Conservation (phyloP, 2,888 invertebrate genomes). For the Pammene fasciana region DNA sequence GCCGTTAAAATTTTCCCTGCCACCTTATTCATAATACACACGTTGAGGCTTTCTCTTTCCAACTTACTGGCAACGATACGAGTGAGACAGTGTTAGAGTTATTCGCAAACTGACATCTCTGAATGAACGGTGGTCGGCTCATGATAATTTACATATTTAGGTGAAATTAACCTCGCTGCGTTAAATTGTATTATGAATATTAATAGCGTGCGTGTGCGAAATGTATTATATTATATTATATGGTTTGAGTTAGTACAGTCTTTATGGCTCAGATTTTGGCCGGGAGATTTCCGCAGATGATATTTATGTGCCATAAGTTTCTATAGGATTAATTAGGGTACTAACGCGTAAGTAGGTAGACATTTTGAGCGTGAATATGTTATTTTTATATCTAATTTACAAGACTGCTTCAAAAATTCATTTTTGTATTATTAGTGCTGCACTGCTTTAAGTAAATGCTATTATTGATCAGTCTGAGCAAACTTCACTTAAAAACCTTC, state of each 20-base stretch:
- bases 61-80: conserved; percentile 44
- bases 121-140: conserved; percentile 83
- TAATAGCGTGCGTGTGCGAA: conserved; percentile 73
- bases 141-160: conserved; percentile 85
- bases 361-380: neutral
- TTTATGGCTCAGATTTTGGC: conserved; percentile 72
- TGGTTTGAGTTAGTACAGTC: conserved; percentile 61
- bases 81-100: conserved; percentile 62
- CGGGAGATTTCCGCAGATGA: conserved; percentile 48
- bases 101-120: conserved; percentile 79
- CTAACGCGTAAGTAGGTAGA: neutral
- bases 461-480: too few species aligned
- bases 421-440: too few species aligned
- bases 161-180: conserved; percentile 82
- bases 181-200: conserved; percentile 84
- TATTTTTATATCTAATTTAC: neutral
- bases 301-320: conserved; percentile 36
- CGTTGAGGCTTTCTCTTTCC: conserved; percentile 56
- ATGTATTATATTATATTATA: conserved; percentile 71
- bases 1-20: conserved; percentile 83
- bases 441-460: too few species aligned
- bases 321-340: conserved; percentile 12
- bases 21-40: conserved; percentile 81
- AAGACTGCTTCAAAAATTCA: too few species aligned
- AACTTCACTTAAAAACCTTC: too few species aligned